phyloP scores from a whole-genome alignment of 1,140 invertebrate species.

The Panulirus ornatus region DNA sequence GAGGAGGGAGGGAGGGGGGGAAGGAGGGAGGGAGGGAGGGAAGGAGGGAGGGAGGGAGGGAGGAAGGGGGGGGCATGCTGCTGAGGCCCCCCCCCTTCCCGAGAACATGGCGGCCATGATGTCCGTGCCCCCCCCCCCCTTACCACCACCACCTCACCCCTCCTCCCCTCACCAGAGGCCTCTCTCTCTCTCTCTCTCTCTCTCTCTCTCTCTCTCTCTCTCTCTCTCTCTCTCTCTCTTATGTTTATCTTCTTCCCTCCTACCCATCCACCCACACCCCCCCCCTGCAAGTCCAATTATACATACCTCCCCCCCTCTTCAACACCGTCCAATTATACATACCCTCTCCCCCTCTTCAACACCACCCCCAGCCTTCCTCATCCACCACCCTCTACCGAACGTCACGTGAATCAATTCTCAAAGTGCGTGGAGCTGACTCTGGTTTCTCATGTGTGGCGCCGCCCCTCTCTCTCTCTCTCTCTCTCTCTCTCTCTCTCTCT shows the following conservation, averaged over 20 bases:
- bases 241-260: conserved; percentile 45
- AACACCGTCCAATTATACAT: background rate
- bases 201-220: background rate
- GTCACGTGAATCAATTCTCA: background rate
- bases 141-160: background rate
- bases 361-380: background rate
- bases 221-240: conserved; percentile 35
- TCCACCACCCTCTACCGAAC: background rate
- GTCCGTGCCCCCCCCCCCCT: too few relatives aligned
- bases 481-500: conserved; percentile 7
- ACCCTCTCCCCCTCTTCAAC: too few relatives aligned
- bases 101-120: conserved; percentile 1
- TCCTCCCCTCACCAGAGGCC: background rate
- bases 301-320: background rate
- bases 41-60: background rate
- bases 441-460: background rate
- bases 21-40: background rate
- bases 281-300: background rate
- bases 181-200: background rate
- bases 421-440: background rate
- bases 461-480: background rate
- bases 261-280: too few relatives aligned
- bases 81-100: background rate
- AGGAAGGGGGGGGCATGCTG: background rate
- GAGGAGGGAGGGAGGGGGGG: background rate